Evolutionary conservation across 2,113 vertebrate species (phyloP).

Genomic region (Physeter macrocephalus): DNA sequence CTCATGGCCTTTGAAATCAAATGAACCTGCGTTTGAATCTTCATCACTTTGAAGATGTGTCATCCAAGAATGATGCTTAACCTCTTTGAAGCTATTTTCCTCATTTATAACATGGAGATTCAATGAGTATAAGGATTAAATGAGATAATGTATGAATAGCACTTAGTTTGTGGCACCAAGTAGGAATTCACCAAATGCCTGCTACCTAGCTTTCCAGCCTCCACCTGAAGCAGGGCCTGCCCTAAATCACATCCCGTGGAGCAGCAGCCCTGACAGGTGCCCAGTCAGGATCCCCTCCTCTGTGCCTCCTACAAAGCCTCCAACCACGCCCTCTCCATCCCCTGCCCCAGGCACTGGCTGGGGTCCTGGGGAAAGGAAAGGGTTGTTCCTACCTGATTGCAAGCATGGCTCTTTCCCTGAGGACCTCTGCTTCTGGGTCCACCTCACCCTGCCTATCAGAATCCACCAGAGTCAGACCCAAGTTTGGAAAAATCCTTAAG

Average conservation of each 20-base stretch:
- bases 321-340: too few species aligned
- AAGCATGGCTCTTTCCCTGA: not conserved
- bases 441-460: not conserved
- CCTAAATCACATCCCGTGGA: not conserved
- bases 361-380: not conserved
- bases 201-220: not conserved
- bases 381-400: not conserved
- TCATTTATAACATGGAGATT: not conserved
- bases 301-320: not conserved
- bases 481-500: not conserved
- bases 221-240: not conserved
- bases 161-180: not conserved
- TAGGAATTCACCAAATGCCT: not conserved
- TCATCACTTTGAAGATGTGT: not conserved
- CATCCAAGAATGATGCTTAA: not conserved
- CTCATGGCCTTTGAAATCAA: not conserved
- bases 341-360: not conserved
- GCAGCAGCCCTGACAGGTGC: not conserved
- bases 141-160: not conserved
- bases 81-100: not conserved
- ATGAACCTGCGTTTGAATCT: not conserved
- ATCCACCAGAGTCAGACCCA: not conserved
- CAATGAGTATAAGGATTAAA: not conserved
- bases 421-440: not conserved
- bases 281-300: not conserved